phyloP scores from a whole-genome alignment of 2,113 vertebrate genomes.

The Nycticryphes semicollaris region DNA sequence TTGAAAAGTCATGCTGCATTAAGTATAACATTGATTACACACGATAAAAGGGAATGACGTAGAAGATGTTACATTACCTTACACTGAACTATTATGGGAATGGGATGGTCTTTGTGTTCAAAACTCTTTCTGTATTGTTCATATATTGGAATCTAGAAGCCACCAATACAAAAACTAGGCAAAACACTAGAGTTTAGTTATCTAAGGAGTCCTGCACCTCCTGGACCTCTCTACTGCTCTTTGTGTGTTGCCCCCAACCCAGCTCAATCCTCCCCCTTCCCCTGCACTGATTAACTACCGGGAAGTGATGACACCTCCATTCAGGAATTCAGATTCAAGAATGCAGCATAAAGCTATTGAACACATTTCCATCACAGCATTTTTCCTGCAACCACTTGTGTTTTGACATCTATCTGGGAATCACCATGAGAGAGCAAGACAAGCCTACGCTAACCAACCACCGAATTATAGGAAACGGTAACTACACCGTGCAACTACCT shows the following conservation, averaged over 20 bases:
- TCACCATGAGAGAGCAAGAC: neutral
- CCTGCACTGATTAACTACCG: neutral
- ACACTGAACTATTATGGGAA: neutral
- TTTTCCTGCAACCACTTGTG: neutral
- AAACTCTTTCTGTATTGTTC: conserved; percentile 2
- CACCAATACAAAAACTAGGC: neutral
- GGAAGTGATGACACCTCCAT: neutral
- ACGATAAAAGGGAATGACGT: conserved; percentile 36
- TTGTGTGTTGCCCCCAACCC: neutral
- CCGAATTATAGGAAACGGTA: neutral
- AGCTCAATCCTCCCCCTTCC: neutral
- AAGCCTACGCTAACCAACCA: neutral
- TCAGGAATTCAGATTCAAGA: neutral
- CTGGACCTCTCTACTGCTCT: neutral
- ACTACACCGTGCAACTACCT: neutral
- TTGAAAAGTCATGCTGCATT: conserved; percentile 71
- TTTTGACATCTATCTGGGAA: neutral
- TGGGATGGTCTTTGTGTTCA: neutral
- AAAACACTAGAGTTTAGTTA: neutral
- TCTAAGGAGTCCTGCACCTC: neutral
- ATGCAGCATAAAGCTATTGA: neutral
- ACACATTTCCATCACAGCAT: neutral
- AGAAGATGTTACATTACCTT: conserved; percentile 17
- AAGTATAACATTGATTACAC: conserved; percentile 64
- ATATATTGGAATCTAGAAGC: neutral